These are phyloP conservation scores for Sebastes matsubarae DNA, from an alignment of 2,797 vertebrate genomes.

Conservation along the genomic window DNA sequence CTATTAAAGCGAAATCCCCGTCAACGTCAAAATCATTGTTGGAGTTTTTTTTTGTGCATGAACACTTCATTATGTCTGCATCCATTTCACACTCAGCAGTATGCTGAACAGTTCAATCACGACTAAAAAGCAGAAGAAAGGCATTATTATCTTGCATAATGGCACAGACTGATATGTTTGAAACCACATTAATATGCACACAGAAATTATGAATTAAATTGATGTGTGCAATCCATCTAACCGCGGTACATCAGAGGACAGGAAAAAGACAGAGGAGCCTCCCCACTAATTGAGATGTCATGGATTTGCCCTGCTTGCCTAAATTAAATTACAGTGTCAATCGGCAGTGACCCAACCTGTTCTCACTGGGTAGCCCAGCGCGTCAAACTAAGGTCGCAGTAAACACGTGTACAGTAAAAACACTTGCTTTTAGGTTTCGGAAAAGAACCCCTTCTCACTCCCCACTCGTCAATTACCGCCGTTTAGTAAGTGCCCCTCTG, in stretches of 20 bases:
- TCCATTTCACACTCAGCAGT: neutral
- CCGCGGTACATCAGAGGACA: neutral
- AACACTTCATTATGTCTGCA: neutral
- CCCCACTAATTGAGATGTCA: neutral
- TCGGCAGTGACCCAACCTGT: neutral
- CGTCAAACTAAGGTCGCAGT: too few relatives aligned
- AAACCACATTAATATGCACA: neutral
- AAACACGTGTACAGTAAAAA: too few relatives aligned
- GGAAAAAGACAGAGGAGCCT: neutral
- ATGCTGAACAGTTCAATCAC: neutral
- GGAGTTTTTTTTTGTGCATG: neutral
- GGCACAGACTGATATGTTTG: neutral
- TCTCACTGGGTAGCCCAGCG: too few relatives aligned
- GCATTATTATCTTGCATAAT: neutral
- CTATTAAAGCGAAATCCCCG: neutral
- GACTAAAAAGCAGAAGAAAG: neutral
- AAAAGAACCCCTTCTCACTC: too few relatives aligned
- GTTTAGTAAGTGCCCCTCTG: too few relatives aligned
- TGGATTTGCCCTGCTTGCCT: neutral
- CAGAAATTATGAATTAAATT: neutral
- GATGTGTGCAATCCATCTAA: neutral
- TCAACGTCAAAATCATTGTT: neutral
- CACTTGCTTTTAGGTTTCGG: too few relatives aligned
- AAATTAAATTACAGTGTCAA: neutral
- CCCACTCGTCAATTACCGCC: too few relatives aligned